phyloP scores from a whole-genome alignment of 2,113 vertebrate species.

The Illadopsis cleaveri region DNA sequence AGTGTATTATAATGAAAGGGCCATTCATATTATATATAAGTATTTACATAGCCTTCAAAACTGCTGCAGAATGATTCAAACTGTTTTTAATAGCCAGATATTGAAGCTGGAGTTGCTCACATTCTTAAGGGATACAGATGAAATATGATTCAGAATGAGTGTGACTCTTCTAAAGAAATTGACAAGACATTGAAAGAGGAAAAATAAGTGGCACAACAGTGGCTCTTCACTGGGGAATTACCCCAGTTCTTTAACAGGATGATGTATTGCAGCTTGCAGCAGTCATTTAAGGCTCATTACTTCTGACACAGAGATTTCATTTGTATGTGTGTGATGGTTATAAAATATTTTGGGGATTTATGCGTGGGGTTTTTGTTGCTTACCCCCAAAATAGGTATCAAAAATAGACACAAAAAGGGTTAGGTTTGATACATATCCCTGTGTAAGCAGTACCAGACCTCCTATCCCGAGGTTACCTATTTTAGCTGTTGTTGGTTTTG shows the following conservation, averaged over 20 bases:
- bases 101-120: background rate
- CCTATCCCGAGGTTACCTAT: background rate
- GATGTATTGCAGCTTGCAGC: background rate
- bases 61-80: background rate
- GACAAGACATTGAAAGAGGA: background rate
- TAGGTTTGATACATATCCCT: background rate
- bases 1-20: background rate
- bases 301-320: background rate
- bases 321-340: background rate
- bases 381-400: rapidly evolving
- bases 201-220: background rate
- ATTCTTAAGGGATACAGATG: background rate
- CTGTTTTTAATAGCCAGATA: background rate
- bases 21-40: background rate
- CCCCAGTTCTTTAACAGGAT: background rate
- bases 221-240: background rate
- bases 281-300: background rate
- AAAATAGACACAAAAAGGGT: background rate
- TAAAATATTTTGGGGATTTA: background rate
- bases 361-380: background rate
- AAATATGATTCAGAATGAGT: background rate
- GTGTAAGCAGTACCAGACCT: background rate
- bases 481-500: background rate
- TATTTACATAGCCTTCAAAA: background rate
- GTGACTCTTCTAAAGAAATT: background rate